Percentiles rank a stretch among this genome's conserved stretches.
Conservation (phyloP, 1,140 invertebrate species). For the Hyles euphorbiae region DNA sequence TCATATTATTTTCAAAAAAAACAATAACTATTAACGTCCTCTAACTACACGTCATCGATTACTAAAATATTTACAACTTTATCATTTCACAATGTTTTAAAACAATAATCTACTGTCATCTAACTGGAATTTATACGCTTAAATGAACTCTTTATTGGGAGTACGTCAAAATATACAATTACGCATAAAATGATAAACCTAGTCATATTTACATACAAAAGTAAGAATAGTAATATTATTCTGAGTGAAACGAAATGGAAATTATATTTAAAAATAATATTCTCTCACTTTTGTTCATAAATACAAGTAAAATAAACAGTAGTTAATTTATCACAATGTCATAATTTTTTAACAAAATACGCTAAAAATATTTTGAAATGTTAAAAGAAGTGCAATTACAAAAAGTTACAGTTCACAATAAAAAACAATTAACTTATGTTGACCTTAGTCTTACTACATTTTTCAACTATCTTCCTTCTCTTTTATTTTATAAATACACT, state of each 20-base stretch:
- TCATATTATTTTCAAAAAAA: conserved; percentile 63
- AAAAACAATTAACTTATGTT: no score
- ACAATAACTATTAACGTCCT: conserved; percentile 64
- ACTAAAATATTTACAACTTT: conserved; percentile 54
- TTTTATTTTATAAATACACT: no score
- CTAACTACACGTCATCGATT: conserved; percentile 43
- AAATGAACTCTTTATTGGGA: no score
- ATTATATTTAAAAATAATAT: neutral
- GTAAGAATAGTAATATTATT: conserved; percentile 9
- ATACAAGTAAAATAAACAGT: conserved; percentile 12
- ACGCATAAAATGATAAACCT: conserved; percentile 22
- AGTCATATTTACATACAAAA: conserved; percentile 48
- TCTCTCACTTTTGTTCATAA: conserved; percentile 21
- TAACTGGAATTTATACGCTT: no score
- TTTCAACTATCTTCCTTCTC: no score
- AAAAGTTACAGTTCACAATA: no score
- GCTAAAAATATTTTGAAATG: no score
- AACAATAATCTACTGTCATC: no score
- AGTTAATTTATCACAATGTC: neutral
- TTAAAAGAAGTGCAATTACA: no score
- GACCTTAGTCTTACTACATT: no score
- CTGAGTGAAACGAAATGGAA: conserved; percentile 7
- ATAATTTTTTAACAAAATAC: neutral
- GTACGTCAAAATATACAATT: conserved; percentile 55
- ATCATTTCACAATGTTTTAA: neutral